These are phyloP conservation scores for Lagorchestes hirsutus DNA, from an alignment of 2,797 vertebrate genomes.

Conservation along the genomic window DNA sequence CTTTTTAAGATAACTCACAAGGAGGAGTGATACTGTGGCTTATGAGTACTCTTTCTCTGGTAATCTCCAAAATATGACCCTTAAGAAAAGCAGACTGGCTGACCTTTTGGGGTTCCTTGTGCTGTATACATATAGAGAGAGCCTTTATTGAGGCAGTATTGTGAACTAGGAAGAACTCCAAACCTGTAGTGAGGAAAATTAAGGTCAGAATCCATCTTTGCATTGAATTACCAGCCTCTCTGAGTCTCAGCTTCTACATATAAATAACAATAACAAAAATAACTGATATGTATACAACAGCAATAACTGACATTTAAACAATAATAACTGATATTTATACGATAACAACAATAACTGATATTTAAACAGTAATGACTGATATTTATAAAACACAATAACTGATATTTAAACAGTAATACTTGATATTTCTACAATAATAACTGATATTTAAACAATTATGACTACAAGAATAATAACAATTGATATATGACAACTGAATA, in stretches of 20 bases:
- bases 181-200: not conserved
- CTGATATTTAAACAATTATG: not conserved
- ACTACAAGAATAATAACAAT: not conserved
- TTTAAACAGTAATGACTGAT: no score
- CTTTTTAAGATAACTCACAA: constrained; percentile 31
- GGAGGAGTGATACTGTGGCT: not conserved
- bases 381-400: no score
- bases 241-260: not conserved
- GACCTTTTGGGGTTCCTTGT: not conserved
- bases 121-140: not conserved
- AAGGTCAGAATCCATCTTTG: not conserved
- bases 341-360: not conserved
- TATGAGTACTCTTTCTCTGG: not conserved
- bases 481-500: not conserved
- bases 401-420: not conserved
- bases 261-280: not conserved
- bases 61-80: not conserved
- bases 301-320: no score
- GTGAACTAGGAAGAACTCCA: not conserved
- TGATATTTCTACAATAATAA: not conserved
- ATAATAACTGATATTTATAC: no score
- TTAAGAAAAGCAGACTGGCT: not conserved
- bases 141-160: not conserved
- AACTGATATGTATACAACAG: not conserved
- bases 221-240: not conserved